Evolutionary conservation across 2,888 invertebrate species (phyloP), one percentile per base, ranked within the genome.

Genomic region (Carpatolechia fugitivella): DNA sequence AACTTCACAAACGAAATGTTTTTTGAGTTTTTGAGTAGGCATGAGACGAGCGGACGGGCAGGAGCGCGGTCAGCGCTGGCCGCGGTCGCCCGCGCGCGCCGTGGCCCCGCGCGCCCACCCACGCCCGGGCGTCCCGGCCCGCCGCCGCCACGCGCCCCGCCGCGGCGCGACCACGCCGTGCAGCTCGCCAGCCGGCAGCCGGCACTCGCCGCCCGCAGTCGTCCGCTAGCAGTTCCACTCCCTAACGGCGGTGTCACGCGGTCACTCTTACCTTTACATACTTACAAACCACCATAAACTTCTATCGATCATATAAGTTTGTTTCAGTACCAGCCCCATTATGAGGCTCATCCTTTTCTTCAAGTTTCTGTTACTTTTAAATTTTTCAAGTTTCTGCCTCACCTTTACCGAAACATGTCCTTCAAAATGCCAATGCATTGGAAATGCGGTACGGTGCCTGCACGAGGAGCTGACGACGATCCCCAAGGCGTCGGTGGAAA

Each of bases 381-480:
- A 69, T 54, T 63, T 74, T 54, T 53, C 74, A 13, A 60, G 60
- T 58, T 44, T 11, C 44, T 18, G 10, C 18, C 60, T 70, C 5
- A 60, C 64, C 29, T 47, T 63, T 11, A 62, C 72, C n/a, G 63
- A 74, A 58, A 60, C 55, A 55, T 87, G 86, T 44, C 86, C 87
- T 8, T 56, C 70, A 5, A 80, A 76, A 74, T 87, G 86, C 61
- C 74, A 76, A 56, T 87, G 87, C 56, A 57, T 70, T 1, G 70
- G 76, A 44, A 80, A 71, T 58, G 71, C 79, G 59, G 77, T 85
- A 29, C 71, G 78, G 3, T 86, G 86, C 62, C 65, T 85, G 24
- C 80, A 79, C 51, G 78, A 80, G 59, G 77, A 77, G 57, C 66
- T 86, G 62, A 67, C 66, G 56, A 68, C 69, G 24, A 71, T 85